Percentiles rank a stretch among this genome's conserved stretches.
Evolutionary conservation across 1,140 invertebrate genomes (phyloP).

Genomic region (Scaptomyza graminum): DNA sequence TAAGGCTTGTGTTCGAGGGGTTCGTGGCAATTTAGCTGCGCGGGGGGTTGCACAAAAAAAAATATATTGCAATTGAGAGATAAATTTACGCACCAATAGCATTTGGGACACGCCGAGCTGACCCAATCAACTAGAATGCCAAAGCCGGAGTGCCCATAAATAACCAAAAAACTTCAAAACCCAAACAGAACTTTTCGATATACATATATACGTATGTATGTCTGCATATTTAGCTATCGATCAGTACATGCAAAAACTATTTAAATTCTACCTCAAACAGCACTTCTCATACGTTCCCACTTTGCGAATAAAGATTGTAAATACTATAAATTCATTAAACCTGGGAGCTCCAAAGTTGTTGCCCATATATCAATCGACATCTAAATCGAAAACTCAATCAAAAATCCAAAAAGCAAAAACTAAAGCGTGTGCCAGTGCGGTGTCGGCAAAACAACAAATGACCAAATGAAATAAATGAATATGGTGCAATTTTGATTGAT

Average conservation of each 20-base stretch:
- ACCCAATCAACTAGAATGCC: constrained; percentile 38
- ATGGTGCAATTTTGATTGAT: constrained; percentile 82
- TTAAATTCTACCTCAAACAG: not conserved
- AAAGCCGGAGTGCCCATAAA: constrained; percentile 21
- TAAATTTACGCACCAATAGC: constrained; percentile 42
- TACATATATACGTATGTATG: not conserved
- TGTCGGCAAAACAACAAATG: constrained; percentile 63
- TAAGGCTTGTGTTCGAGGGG: constrained; percentile 28
- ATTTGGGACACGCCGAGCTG: constrained; percentile 10
- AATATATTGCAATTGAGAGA: constrained; percentile 28
- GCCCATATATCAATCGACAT: constrained; percentile 71
- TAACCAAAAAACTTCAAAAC: constrained; percentile 12
- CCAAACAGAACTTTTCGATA: constrained; percentile 7
- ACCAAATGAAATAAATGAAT: constrained; percentile 67
- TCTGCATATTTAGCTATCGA: constrained; percentile 1
- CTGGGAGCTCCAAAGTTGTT: constrained; percentile 62
- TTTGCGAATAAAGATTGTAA: too few relatives aligned
- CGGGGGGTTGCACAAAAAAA: constrained; percentile 34
- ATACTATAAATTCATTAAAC: constrained; percentile 62
- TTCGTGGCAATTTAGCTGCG: not conserved
- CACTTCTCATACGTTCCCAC: not conserved
- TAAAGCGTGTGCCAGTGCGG: constrained; percentile 52
- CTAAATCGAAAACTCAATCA: constrained; percentile 25
- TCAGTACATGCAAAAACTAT: constrained; percentile 15
- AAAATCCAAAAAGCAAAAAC: constrained; percentile 39